Base-by-base conservation (phyloP, 2,888 invertebrate genomes). In the Rotaria sp. region DNA sequence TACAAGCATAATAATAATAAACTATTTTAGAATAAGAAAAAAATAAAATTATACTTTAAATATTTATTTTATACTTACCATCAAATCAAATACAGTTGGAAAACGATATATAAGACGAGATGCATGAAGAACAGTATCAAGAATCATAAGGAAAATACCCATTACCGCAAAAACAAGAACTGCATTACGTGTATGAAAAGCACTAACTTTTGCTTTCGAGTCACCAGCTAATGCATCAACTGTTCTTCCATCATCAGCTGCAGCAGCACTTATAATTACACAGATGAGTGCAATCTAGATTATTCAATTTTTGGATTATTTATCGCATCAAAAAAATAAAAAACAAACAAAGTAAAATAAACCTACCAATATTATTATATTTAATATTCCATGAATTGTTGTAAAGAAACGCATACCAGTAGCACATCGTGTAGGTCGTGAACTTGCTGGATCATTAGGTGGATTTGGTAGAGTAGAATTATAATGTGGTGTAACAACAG, bases 141-240 rank as follows among this genome's bases (percentile, higher is more conserved):
- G 5, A 24, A 80, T 5, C 3, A 45, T 45, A 11, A 45, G 13
- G n/a, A 80, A 38, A 26, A 80, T 15, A 13, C 80, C 80, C 24
- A 45, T 11, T 8, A 21, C n/a, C 0, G 80, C 24, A 45, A 80
- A 80, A 11, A 45, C 13, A 15, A 80, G 13, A 13, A 45, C 80
- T 26, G 80, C 45, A n/a, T 80, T 80, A 45, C 80, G 41, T 45
- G 80, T 80, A n/a, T 45, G 45, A 80, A 80, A 24, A 26, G 80
- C 80, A 45, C n/a, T 80, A 3, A 80, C 45, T 13, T n/a, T 26
- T 1, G 45, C 24, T 1, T 4, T 26, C n/a, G 80, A 13, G 0
- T n/a, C n/a, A 2, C 11, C 0, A 2, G 0, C 7, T n/a, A 5
- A 45, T n/a, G n/a, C 3, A 80, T 80, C 80, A n/a, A 13, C 26